A percentile compares a stretch with the other conserved stretches of the same genome.
phyloP scores from a whole-genome alignment of 2,113 vertebrate species.

The Acinonyx jubatus region DNA sequence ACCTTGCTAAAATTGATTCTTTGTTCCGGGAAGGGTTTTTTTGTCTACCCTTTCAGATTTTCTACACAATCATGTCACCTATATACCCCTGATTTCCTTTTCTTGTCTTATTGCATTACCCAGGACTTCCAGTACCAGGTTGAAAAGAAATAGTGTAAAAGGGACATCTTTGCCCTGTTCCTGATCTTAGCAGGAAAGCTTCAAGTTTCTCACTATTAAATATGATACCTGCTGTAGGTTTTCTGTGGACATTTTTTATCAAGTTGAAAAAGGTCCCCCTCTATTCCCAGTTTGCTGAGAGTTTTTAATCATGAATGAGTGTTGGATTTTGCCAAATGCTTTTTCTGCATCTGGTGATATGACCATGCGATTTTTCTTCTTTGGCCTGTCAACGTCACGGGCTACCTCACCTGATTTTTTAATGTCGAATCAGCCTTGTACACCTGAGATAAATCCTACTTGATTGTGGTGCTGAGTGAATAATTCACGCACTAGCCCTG shows the following conservation, averaged over 20 bases:
- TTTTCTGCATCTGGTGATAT: neutral
- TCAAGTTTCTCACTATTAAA: neutral
- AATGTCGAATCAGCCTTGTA: neutral
- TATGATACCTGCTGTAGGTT: neutral
- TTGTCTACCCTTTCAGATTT: neutral
- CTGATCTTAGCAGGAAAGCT: neutral
- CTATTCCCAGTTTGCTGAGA: neutral
- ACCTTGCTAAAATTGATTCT: neutral
- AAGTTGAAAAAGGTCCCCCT: neutral
- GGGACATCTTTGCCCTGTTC: neutral
- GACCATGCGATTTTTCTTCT: neutral
- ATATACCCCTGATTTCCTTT: neutral
- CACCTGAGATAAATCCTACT: neutral
- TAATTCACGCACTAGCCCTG: too few species aligned
- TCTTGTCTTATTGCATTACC: neutral
- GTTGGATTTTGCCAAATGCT: neutral
- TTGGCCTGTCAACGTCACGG: neutral
- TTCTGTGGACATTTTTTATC: neutral
- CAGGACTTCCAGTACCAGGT: neutral
- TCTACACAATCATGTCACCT: neutral
- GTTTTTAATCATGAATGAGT: neutral
- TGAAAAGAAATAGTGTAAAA: neutral
- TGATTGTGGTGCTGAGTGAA: neutral
- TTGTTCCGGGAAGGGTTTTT: neutral
- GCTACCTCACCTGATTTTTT: neutral